Base-by-base conservation (phyloP, 1,140 invertebrate genomes). In the Zaprionus inermis region DNA sequence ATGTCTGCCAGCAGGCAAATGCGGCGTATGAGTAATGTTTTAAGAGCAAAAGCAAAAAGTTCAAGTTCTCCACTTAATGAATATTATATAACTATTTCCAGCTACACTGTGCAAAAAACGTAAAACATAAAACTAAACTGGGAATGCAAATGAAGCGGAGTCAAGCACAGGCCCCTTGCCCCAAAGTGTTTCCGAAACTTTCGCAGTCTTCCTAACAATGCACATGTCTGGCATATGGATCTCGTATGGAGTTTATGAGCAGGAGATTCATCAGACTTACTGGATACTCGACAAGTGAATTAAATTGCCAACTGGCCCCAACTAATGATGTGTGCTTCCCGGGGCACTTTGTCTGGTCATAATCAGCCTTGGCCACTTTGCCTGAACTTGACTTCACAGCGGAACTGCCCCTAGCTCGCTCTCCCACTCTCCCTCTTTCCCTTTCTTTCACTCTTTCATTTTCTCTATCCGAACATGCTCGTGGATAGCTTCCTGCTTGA, bases 311-410 rank as follows among this genome's bases (percentile, higher is more conserved):
- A 57, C 74, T 58, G 16, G 51, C 44, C 44, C 30, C 67, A 63
- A 64, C 66, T 71, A 80, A 82, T 82, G 79, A 78, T 67, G 75
- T 63, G 32, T 28, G 28, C 54, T 68, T 54, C 74, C 52, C 34
- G 0, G 44, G 63, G 70, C 49, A 16, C 22, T 49, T 32, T 18
- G 52, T 54, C 59, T 70, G 67, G 64, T 70, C 82, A 76, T 72
- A 78, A 58, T 65, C 72, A 61, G 58, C 30, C 72, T 64, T 79
- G 66, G 74, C 51, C 73, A 78, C 71, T 60, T 63, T 73, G 67
- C 11, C 49, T 64, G 16, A 76, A 69, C 67, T 63, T 54, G 51
- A 64, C 54, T 54, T 20, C 32, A 28, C 3, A 28, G 24, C 24
- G 5, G 24, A 28, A 28, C 3, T 28, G 24, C 24, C 24, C 5